Conservation (phyloP, 2,113 vertebrate species). For the Catharus minimus region DNA sequence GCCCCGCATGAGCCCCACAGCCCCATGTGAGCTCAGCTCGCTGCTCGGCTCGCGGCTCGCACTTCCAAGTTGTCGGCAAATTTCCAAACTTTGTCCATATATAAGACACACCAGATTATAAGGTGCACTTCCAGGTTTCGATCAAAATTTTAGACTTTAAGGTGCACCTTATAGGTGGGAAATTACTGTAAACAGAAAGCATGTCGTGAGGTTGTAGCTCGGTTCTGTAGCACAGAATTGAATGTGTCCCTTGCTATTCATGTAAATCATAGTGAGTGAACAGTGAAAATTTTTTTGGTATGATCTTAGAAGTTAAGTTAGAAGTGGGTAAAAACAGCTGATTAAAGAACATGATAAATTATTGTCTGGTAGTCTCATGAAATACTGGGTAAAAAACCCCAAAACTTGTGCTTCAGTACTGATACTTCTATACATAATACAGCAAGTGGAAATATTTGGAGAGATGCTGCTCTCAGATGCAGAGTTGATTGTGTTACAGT, state of each 20-base stretch:
- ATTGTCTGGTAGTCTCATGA: background rate
- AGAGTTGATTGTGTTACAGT: background rate
- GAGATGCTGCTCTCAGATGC: background rate
- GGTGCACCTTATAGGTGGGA: too few relatives aligned
- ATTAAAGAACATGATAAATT: background rate
- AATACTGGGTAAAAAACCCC: rapidly evolving
- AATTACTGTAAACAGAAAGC: background rate
- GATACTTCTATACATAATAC: background rate
- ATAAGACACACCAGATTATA: too few relatives aligned
- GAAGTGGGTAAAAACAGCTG: background rate
- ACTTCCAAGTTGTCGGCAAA: too few relatives aligned
- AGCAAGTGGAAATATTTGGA: background rate
- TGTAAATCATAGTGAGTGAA: background rate
- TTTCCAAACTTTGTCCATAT: too few relatives aligned
- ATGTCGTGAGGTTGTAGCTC: background rate
- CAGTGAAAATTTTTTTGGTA: background rate
- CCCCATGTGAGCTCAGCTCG: too few relatives aligned
- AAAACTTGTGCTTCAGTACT: background rate
- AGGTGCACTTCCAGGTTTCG: too few relatives aligned
- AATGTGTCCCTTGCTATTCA: background rate
- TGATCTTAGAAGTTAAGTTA: background rate
- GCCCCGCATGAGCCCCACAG: too few relatives aligned
- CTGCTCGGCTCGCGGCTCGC: too few relatives aligned
- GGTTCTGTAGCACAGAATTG: background rate
- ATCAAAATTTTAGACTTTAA: too few relatives aligned